A percentile compares a stretch with the other conserved stretches of the same genome.
These are phyloP conservation scores for Leucophenga maculata DNA, from an alignment of 2,888 invertebrate genomes.

Conservation along the genomic window DNA sequence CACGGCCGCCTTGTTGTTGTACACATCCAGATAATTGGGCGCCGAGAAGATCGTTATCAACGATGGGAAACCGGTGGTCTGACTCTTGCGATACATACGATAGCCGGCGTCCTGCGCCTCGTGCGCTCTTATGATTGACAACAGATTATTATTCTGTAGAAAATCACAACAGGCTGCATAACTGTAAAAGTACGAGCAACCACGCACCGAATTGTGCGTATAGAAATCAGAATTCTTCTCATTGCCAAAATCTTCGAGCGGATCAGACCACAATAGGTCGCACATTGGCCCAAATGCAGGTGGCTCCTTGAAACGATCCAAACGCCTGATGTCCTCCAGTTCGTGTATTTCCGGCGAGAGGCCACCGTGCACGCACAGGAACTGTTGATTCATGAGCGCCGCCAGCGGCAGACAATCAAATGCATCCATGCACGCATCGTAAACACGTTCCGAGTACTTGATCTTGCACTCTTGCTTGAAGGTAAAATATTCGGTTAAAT, in stretches of 20 bases:
- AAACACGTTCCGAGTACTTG: slow-evolving; percentile 99
- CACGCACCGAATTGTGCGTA: slow-evolving; percentile 99
- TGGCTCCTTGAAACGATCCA: slow-evolving; percentile 99
- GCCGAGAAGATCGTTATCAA: slow-evolving; percentile 99
- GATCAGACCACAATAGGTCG: slow-evolving; percentile 99
- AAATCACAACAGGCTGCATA: slow-evolving; percentile 99
- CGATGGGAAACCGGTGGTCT: slow-evolving; percentile 99
- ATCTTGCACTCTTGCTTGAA: slow-evolving; percentile 99
- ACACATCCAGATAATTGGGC: slow-evolving; percentile 99
- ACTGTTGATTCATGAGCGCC: slow-evolving; percentile 99
- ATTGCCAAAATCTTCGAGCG: slow-evolving; percentile 98
- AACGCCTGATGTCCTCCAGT: slow-evolving; percentile 96
- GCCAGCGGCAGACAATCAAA: slow-evolving; percentile 99
- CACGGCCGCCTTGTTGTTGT: slow-evolving; percentile 99
- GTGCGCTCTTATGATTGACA: slow-evolving; percentile 99
- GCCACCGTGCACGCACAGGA: slow-evolving; percentile 99
- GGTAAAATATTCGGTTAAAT: slow-evolving; percentile 99
- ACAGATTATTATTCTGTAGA: slow-evolving; percentile 98
- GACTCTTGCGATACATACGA: slow-evolving; percentile 99
- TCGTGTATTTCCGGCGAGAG: slow-evolving; percentile 99
- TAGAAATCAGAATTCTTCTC: slow-evolving; percentile 98
- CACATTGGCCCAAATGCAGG: slow-evolving; percentile 99
- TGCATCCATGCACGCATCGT: slow-evolving; percentile 99
- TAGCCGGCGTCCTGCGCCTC: slow-evolving; percentile 99
- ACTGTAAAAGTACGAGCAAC: slow-evolving; percentile 99